These are phyloP conservation scores for Junco hyemalis DNA, from an alignment of 2,113 vertebrate species.

Conservation along the genomic window DNA sequence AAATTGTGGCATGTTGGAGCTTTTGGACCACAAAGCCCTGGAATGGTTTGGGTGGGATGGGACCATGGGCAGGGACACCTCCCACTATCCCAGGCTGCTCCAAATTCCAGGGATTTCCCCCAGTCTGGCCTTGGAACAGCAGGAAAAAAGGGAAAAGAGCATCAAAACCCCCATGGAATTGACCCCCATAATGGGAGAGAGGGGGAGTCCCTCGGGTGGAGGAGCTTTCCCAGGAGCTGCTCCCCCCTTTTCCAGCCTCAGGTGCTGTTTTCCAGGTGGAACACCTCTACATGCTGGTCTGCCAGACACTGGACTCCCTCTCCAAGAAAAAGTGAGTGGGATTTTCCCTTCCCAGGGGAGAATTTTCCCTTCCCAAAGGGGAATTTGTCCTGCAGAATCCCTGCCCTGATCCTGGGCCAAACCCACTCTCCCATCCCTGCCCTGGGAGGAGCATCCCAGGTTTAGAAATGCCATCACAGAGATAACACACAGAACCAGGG, in stretches of 20 bases:
- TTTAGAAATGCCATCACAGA: rapidly evolving
- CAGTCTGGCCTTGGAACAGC: background rate
- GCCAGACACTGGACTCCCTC: constrained; percentile 88
- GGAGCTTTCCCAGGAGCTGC: background rate
- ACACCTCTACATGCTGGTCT: constrained; percentile 89
- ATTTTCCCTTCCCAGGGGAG: background rate
- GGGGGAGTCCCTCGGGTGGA: rapidly evolving
- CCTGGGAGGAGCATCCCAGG: background rate
- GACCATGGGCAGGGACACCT: background rate
- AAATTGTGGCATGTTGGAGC: rapidly evolving
- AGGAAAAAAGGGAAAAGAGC: rapidly evolving
- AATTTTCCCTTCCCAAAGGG: background rate
- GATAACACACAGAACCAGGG: background rate
- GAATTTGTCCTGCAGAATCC: background rate
- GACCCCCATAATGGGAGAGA: rapidly evolving
- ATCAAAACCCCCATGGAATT: rapidly evolving
- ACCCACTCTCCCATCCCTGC: background rate
- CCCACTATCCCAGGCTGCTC: background rate
- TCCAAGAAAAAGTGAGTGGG: constrained; percentile 84
- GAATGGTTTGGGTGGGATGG: background rate
- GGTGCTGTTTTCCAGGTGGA: constrained; percentile 81
- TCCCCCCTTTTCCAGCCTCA: background rate
- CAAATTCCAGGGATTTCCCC: background rate
- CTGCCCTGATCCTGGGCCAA: background rate
- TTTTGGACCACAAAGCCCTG: background rate